Percentiles rank a stretch among this genome's conserved stretches.
phyloP scores from a whole-genome alignment of 2,888 invertebrate genomes.

The Anoplius nigerrimus region DNA sequence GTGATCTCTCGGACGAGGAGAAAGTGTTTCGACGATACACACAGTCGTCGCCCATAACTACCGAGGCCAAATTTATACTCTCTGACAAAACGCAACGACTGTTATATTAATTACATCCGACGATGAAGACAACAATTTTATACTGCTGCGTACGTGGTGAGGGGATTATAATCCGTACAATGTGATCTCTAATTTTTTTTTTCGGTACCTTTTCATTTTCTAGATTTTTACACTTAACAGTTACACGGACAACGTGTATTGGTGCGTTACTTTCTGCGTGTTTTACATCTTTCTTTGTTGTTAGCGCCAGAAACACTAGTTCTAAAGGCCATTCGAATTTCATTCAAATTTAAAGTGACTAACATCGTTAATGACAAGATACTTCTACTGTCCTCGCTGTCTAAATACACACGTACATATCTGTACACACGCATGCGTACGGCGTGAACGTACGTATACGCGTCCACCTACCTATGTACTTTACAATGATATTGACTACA shows the following conservation, averaged over 20 bases:
- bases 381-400: slow-evolving; percentile 47
- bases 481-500: slow-evolving; percentile 65
- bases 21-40: not conserved
- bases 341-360: slow-evolving; percentile 40
- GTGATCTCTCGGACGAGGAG: not conserved
- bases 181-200: slow-evolving; percentile 25
- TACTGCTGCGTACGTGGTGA: too few relatives aligned
- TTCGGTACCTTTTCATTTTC: not conserved
- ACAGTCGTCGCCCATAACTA: not conserved
- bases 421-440: not conserved
- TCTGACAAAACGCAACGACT: too few relatives aligned
- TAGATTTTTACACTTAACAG: slow-evolving; percentile 31
- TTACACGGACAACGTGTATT: slow-evolving; percentile 38
- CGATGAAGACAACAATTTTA: too few relatives aligned
- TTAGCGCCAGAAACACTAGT: slow-evolving; percentile 39
- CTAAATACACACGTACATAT: not conserved
- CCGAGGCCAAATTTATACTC: too few relatives aligned
- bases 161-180: slow-evolving; percentile 1
- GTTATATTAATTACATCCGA: too few relatives aligned
- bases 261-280: slow-evolving; percentile 36
- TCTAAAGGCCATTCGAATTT: slow-evolving; percentile 51
- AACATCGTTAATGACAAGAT: slow-evolving; percentile 61
- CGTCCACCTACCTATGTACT: slow-evolving; percentile 42
- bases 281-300: slow-evolving; percentile 12
- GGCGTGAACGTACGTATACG: too few relatives aligned